These are phyloP conservation scores for Ciconia nigra DNA, from an alignment of 2,797 vertebrate genomes.

Conservation along the genomic window DNA sequence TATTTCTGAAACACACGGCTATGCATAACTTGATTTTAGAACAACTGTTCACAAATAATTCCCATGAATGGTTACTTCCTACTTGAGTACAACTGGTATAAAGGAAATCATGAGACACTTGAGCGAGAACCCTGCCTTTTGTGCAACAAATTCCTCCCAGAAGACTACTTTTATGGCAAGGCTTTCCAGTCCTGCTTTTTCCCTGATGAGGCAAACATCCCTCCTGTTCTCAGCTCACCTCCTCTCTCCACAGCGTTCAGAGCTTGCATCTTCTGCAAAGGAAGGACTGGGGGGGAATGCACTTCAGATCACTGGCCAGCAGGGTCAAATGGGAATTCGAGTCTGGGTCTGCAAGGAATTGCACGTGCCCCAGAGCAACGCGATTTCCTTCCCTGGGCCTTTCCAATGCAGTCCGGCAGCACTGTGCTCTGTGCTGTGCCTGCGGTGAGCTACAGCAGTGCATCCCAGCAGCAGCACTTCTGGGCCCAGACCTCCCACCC, in stretches of 20 bases:
- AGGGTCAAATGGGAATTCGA: not conserved
- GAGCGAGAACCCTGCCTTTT: not conserved
- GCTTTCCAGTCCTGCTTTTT: not conserved
- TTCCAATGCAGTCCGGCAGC: accelerated
- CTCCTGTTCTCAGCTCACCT: not conserved
- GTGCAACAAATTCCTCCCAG: not conserved
- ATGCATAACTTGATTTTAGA: not conserved
- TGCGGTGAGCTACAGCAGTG: not conserved
- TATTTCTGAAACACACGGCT: not conserved
- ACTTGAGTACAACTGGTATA: not conserved
- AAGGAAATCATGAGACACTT: constrained; percentile 16
- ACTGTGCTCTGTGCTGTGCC: not conserved
- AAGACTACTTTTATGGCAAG: not conserved
- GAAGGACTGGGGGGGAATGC: not conserved
- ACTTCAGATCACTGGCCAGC: not conserved
- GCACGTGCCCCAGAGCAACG: not conserved
- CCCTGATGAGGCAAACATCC: not conserved
- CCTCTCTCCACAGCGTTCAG: accelerated
- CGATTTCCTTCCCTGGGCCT: not conserved
- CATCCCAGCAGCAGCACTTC: accelerated
- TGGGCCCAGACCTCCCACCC: not conserved
- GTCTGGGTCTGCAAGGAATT: not conserved
- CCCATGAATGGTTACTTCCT: not conserved
- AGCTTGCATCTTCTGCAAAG: not conserved
- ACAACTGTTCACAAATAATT: not conserved